phyloP scores from a whole-genome alignment of 2,113 vertebrate genomes.

The Dromiciops gliroides region DNA sequence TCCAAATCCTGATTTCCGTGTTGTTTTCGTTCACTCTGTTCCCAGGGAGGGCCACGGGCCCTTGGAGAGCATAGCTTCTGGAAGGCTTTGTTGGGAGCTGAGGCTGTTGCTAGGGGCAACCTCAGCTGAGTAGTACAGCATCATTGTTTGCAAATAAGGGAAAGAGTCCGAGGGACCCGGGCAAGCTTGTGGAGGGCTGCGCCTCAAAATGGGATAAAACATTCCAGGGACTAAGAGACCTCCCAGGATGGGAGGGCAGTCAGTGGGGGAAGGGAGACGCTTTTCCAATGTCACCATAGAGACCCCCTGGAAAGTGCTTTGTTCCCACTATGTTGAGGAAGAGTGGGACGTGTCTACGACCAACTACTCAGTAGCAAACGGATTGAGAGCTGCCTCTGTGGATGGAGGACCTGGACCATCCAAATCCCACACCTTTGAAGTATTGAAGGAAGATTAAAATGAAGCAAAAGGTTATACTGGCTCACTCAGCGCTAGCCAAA shows the following conservation, averaged over 20 bases:
- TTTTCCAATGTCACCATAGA: not conserved
- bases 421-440: not conserved
- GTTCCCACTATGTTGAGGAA: not conserved
- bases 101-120: not conserved
- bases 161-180: not conserved
- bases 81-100: conserved; percentile 1
- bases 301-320: not conserved
- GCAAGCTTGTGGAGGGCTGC: not conserved
- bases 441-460: not conserved
- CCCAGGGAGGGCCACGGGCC: not conserved
- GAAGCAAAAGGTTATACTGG: not conserved
- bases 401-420: not conserved
- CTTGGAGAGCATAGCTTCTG: not conserved
- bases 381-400: not conserved
- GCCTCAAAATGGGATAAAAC: not conserved
- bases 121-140: not conserved
- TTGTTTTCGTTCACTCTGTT: not conserved
- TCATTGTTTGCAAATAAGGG: conserved; percentile 2
- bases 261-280: not conserved
- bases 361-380: not conserved
- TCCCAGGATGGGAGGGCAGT: not conserved
- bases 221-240: not conserved
- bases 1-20: not conserved
- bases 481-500: not conserved
- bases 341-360: not conserved